Base-by-base conservation (phyloP, 2,888 invertebrate species). In the Eupithecia pulchellata region DNA sequence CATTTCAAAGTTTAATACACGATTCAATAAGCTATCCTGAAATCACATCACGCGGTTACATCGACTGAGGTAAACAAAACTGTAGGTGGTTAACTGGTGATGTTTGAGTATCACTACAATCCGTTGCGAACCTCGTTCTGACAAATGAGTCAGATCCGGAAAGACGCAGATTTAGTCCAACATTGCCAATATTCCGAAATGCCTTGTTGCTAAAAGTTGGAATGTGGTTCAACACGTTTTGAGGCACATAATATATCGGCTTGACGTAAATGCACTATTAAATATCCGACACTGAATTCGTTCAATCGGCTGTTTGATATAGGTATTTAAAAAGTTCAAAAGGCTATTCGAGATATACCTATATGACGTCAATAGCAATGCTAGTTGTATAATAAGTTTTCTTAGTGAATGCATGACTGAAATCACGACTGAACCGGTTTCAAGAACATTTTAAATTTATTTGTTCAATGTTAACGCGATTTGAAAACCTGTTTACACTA, bases 391-490 rank as follows among this genome's bases (percentile, higher is more conserved):
- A 20, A 11, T 47, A 47, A 20, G 25, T 52, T 25, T 52, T 20
- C 52, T 25, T 52, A 52, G 0, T 52, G 57, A 57, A 29, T 57
- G 57, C 57, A 57, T 57, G 29, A 29, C 29, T 29, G 29, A 57
- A 57, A 57, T 57, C 36, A 57, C n/a, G 65, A 29, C 39, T 17
- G 57, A 25, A 57, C 57, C 29, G 14, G 57, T 27, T 61, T 57
- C 25, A 29, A 29, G 29, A 57, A 29, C 29, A 29, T 57, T 17
- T 57, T 57, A 57, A 57, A 57, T 29, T 17, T 27, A 57, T 29
- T 17, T 17, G 17, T 57, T 20, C 29, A 29, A 57, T 29, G 13
- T 29, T 29, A 57, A 57, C 57, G 29, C 27, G 29, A 29, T 17
- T 55, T 57, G 8, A 27, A 57, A 29, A 29, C 57, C 29, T 29